phyloP scores from a whole-genome alignment of 2,113 vertebrate species.

The Tupaia chinensis region DNA sequence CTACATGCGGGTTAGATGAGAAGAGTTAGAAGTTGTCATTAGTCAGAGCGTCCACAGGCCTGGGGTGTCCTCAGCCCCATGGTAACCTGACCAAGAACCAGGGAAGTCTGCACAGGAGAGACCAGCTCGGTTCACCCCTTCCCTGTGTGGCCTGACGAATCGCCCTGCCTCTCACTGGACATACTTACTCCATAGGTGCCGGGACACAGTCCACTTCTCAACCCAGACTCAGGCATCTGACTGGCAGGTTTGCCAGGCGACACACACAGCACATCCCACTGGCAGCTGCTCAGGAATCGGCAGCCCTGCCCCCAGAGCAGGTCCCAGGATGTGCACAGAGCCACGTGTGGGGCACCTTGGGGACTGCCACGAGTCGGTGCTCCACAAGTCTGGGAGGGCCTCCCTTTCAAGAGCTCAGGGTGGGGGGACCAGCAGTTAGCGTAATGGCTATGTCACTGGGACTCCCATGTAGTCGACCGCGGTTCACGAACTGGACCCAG shows the following conservation, averaged over 20 bases:
- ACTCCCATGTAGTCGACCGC: too few relatives aligned
- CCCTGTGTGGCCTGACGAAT: background rate
- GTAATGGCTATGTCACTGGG: too few relatives aligned
- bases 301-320: background rate
- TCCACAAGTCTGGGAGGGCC: background rate
- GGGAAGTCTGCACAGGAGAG: background rate
- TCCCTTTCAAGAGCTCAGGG: background rate
- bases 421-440: too few relatives aligned
- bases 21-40: background rate
- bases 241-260: background rate
- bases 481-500: too few relatives aligned
- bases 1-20: background rate
- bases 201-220: background rate
- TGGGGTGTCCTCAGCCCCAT: too few relatives aligned
- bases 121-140: background rate
- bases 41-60: background rate
- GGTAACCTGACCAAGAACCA: background rate
- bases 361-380: background rate
- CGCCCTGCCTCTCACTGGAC: background rate
- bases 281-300: background rate
- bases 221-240: background rate
- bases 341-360: background rate
- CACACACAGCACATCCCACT: background rate
- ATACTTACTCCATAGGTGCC: background rate
- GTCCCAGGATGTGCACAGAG: fast-evolving